Conservation (phyloP, 1,140 invertebrate species). For the Lineus longissimus region DNA sequence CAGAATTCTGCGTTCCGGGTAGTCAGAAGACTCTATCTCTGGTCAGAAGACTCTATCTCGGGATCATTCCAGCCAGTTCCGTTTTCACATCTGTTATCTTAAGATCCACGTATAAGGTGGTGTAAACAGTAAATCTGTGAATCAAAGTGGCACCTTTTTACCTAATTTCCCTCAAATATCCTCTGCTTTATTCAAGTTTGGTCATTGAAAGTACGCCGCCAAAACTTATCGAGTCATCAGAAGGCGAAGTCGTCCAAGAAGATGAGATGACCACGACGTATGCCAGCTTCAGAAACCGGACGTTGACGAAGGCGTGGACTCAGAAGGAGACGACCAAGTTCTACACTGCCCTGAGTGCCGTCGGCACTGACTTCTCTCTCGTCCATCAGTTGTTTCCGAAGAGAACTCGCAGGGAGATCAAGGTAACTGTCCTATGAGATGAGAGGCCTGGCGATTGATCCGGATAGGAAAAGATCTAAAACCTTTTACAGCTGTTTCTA, state of each 20-base stretch:
- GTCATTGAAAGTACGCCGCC: conserved; percentile 7
- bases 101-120: too few species aligned
- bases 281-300: conserved; percentile 19
- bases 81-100: too few species aligned
- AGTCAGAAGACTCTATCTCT: too few species aligned
- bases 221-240: conserved; percentile 11
- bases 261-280: conserved; percentile 16
- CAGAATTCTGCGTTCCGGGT: too few species aligned
- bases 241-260: conserved; percentile 17
- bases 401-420: conserved; percentile 73
- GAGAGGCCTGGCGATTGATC: too few species aligned
- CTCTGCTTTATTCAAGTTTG: conserved; percentile 16
- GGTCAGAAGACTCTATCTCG: too few species aligned
- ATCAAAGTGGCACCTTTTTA: too few species aligned
- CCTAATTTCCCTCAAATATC: too few species aligned
- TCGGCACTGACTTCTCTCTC: conserved; percentile 85
- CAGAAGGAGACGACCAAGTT: conserved; percentile 73
- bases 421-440: conserved; percentile 47
- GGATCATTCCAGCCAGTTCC: too few species aligned
- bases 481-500: too few species aligned
- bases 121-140: too few species aligned
- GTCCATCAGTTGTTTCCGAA: conserved; percentile 80
- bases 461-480: too few species aligned
- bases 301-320: conserved; percentile 14
- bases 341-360: conserved; percentile 78